Conservation (phyloP, 2,888 invertebrate species). For the Phania funesta region DNA sequence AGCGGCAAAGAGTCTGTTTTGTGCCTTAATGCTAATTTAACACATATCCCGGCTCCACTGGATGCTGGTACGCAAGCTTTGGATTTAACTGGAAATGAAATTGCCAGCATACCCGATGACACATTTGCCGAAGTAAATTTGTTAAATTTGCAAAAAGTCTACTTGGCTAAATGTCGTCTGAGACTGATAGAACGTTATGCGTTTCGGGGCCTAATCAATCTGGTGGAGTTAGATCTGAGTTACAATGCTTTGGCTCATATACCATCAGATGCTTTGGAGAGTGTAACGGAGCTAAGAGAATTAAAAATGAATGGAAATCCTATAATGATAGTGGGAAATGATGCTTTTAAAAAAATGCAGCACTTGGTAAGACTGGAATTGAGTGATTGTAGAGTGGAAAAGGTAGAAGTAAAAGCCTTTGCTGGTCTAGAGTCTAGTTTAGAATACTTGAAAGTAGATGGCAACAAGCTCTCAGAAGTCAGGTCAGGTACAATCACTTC, state of each 20-base stretch:
- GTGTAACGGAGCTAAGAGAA: slow-evolving; percentile 87
- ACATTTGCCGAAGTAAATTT: slow-evolving; percentile 88
- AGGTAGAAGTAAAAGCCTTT: slow-evolving; percentile 87
- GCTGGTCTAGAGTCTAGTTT: slow-evolving; percentile 86
- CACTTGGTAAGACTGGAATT: slow-evolving; percentile 88
- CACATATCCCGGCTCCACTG: slow-evolving; percentile 86
- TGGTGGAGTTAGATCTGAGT: slow-evolving; percentile 90
- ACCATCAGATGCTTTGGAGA: slow-evolving; percentile 87
- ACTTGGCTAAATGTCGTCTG: slow-evolving; percentile 86
- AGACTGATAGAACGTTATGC: slow-evolving; percentile 86
- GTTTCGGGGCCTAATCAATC: slow-evolving; percentile 88
- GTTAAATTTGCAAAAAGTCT: slow-evolving; percentile 90
- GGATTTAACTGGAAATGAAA: slow-evolving; percentile 88
- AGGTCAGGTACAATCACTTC: slow-evolving; percentile 85
- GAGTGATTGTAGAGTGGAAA: slow-evolving; percentile 86
- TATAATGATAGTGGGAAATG: slow-evolving; percentile 85
- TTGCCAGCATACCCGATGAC: slow-evolving; percentile 85
- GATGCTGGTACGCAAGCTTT: slow-evolving; percentile 90
- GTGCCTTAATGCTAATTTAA: slow-evolving; percentile 88
- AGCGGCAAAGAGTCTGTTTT: slow-evolving; percentile 92
- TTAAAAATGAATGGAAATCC: slow-evolving; percentile 88
- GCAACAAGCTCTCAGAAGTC: slow-evolving; percentile 86
- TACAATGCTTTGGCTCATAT: slow-evolving; percentile 85
- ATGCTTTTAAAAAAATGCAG: slow-evolving; percentile 85
- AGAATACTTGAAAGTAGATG: slow-evolving; percentile 89